Evolutionary conservation across 2,797 vertebrate genomes (phyloP), one percentile per base, ranked within the genome.

Genomic region (Momotus momota): DNA sequence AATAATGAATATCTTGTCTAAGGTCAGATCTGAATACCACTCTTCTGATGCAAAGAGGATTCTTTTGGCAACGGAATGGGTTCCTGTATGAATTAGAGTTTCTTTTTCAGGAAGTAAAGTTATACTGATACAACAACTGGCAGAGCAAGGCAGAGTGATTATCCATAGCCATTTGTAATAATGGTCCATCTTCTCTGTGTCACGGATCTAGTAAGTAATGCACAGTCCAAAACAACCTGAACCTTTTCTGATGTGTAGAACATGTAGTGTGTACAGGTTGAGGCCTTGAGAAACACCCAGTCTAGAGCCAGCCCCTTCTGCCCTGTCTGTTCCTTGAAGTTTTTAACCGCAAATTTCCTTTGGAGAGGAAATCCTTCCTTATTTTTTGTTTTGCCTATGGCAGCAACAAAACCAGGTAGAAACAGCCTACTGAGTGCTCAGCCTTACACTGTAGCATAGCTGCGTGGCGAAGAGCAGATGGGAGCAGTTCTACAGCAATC

Each of bases 41-140:
- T 88, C 81, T 82, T 95, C 74, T 93, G 57, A 87, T 61, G 55
- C 81, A 69, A 90, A 95, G 83, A 33, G 41, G 31, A 40, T 93
- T 92, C 66, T 35, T 89, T 46, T 52, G 60, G 52, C 43, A 67
- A 12, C 25, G 93, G 88, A 61, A 48, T 88, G 77, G 70, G 58
- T 66, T 94, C 31, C 26, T 82, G 25, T 75, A 6, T 61, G 67
- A 81, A 88, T 27, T 26, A 4, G 3, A 31, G 2, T 0, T 49
- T 60, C 15, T 46, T 62, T 65, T 94, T 92, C 73, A 81, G 84
- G 88, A 89, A 78, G 40, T 60, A 31, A 75, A 65, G 33, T 85
- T 77, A 26, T 1, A 14, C 14, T 46, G 38, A 19, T 23, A 45
- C 4, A 72, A 25, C 12, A 46, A 29, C 29, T 2, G 0, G 38